Evolutionary conservation across 2,888 invertebrate species (phyloP).

Genomic region (Sminthurides aquaticus): DNA sequence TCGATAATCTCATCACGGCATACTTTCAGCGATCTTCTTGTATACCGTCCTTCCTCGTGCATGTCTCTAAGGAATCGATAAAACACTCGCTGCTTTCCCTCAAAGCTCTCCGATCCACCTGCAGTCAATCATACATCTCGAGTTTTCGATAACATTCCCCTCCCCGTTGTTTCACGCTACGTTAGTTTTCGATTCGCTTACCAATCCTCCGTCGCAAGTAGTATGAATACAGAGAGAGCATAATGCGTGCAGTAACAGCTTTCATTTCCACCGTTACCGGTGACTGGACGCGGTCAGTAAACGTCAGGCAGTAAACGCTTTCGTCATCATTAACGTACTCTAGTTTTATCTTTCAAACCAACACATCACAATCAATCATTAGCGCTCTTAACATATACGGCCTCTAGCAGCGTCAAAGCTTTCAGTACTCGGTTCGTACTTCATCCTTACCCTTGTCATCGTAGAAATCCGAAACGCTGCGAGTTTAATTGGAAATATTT

Average conservation of each 20-base stretch:
- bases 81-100: conserved; percentile 62
- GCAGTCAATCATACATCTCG: not conserved
- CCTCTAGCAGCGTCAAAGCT: too few relatives aligned
- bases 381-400: too few relatives aligned
- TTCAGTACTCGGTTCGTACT: too few relatives aligned
- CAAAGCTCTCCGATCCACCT: conserved; percentile 86
- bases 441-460: conserved; percentile 69
- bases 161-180: too few relatives aligned
- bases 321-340: conserved; percentile 50
- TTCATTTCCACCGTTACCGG: conserved; percentile 59
- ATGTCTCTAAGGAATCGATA: conserved; percentile 58
- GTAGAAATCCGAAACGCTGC: conserved; percentile 86
- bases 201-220: conserved; percentile 83
- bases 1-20: conserved; percentile 70
- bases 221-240: conserved; percentile 83
- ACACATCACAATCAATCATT: not conserved
- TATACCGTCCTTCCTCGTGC: conserved; percentile 18
- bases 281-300: conserved; percentile 86
- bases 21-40: conserved; percentile 58
- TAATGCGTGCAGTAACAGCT: conserved; percentile 72
- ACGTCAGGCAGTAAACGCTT: conserved; percentile 59
- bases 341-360: not conserved
- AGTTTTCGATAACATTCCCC: too few relatives aligned
- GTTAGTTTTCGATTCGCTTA: too few relatives aligned
- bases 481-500: conserved; percentile 83